phyloP scores from a whole-genome alignment of 2,888 invertebrate genomes.

The Heliconius erato region DNA sequence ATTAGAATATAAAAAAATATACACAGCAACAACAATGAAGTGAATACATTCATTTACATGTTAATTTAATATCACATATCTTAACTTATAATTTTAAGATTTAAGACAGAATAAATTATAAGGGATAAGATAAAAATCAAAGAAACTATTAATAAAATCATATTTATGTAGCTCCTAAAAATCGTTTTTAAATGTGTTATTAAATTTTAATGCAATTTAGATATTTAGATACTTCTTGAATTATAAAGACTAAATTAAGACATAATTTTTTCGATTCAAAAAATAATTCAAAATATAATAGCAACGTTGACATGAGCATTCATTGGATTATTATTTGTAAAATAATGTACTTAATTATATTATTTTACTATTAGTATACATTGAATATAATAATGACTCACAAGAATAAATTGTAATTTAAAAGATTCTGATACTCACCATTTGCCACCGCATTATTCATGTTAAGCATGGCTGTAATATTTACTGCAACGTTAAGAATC shows the following conservation, averaged over 20 bases:
- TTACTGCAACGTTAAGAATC: constrained; percentile 72
- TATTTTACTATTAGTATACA: not conserved
- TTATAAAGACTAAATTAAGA: not conserved
- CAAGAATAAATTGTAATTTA: constrained; percentile 27
- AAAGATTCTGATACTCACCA: constrained; percentile 68
- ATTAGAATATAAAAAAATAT: not conserved
- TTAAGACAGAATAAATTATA: not conserved
- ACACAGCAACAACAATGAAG: not conserved
- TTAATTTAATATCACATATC: not conserved
- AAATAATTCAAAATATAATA: not conserved
- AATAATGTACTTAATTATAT: not conserved
- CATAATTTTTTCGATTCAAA: not conserved
- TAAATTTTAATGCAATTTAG: not conserved
- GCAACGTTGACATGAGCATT: not conserved
- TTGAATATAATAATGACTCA: constrained; percentile 37
- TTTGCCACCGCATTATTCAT: constrained; percentile 78
- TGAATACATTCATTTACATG: not conserved
- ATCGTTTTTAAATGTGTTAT: not conserved
- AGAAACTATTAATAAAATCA: not conserved
- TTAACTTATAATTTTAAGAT: not conserved
- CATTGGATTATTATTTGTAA: not conserved
- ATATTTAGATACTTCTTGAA: not conserved
- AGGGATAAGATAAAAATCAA: not conserved
- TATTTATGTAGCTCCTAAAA: not conserved
- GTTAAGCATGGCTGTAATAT: constrained; percentile 79